Base-by-base conservation (phyloP, 1,140 invertebrate genomes). In the Muscidifurax raptorellus region DNA sequence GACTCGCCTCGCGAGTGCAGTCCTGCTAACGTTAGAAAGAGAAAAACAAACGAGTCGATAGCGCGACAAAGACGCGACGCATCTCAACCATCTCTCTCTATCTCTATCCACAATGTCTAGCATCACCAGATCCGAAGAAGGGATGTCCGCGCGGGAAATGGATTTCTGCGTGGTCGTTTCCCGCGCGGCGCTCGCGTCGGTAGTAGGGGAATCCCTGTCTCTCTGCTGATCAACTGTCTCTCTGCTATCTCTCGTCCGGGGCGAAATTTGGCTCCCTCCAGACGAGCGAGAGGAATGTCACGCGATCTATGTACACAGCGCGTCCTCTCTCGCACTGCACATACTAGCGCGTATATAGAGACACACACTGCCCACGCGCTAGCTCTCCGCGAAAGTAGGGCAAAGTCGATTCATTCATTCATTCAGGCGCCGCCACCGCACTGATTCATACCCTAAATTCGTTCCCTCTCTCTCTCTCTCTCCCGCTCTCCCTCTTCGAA, bases 361-460 rank as follows among this genome's bases (percentile, higher is more conserved):
- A 59, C 66, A 28, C 25, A n/a, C 28, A 15, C 86, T 84, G 52
- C 90, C 89, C 87, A 90, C 90, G 89, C 88, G 75, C 40, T 52
- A 28, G 79, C 44, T 36, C 44, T 36, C 1, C 66, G n/a, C 40
- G 28, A 89, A 91, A 90, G 86, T 91, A 85, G 90, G 88, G 87
- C 89, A 90, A 90, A 91, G 89, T 90, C 88, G 89, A 90, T 90
- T 90, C 90, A 90, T 91, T 90, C 90, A 90, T 91, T 91, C 90
- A 91, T 82, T 90, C 87, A 71, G 44, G 71, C 27, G 59, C 72
- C 52, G 52, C 52, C 36, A 40, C 36, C 80, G 22, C 83, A 88
- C 89, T 90, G 89, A 90, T 90, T 90, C 89, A 90, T 88, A 87
- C 80, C 79, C 77, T 40, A 59, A 59, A 59, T 12, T 72, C 36